Conservation (phyloP, 2,888 invertebrate species). For the Ernsta delagoae region DNA sequence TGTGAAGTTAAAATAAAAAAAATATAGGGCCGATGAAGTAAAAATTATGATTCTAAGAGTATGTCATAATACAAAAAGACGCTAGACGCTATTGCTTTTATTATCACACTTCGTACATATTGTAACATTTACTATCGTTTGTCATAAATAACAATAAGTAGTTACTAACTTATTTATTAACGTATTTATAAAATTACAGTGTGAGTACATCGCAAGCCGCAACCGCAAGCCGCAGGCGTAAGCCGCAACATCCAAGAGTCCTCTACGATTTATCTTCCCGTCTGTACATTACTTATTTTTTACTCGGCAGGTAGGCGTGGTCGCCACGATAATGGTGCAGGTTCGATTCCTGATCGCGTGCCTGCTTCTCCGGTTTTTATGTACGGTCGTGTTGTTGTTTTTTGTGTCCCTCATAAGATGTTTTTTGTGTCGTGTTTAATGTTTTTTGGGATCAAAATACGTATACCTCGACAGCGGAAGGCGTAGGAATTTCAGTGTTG, state of each 20-base stretch:
- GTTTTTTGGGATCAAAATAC: conserved; percentile 44
- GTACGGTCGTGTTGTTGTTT: conserved; percentile 41
- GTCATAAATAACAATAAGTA: no score
- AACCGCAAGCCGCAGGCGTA: background rate
- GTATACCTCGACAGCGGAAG: conserved; percentile 43
- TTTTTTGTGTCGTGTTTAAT: conserved; percentile 40
- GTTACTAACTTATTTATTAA: no score
- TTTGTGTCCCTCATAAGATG: conserved; percentile 42
- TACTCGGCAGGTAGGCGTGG: conserved; percentile 67
- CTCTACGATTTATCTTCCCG: conserved; percentile 39
- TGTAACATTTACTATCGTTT: background rate
- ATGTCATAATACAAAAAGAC: no score
- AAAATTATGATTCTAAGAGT: no score
- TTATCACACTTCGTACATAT: no score
- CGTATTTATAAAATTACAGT: background rate
- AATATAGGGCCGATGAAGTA: no score
- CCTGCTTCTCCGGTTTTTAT: conserved; percentile 64
- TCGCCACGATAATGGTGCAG: conserved; percentile 69
- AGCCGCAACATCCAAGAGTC: background rate
- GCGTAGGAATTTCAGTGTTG: conserved; percentile 49
- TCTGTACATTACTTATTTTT: conserved; percentile 54
- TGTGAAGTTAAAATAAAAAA: no score
- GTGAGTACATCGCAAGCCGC: background rate
- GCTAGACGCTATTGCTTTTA: background rate
- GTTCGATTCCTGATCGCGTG: conserved; percentile 77